These are phyloP conservation scores for Zelostemma sp. DNA, from an alignment of 1,140 invertebrate species.

Conservation along the genomic window DNA sequence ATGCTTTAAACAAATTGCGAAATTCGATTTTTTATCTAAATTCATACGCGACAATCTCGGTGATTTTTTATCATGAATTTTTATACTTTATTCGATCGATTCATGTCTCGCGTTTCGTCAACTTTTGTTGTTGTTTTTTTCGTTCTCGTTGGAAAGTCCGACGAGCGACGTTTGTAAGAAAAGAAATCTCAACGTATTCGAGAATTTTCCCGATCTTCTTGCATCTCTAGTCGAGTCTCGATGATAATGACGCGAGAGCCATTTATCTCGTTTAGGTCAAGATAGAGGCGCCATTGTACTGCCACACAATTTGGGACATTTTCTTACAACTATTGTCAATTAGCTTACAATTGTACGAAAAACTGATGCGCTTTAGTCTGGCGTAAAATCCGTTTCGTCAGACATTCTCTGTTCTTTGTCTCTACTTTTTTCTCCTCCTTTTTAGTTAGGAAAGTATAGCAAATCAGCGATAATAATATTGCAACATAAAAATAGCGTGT, in stretches of 20 bases:
- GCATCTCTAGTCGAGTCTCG: constrained; percentile 51
- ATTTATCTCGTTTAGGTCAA: constrained; percentile 45
- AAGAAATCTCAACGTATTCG: constrained; percentile 24
- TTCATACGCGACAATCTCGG: not conserved
- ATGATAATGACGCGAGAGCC: constrained; percentile 47
- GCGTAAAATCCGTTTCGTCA: constrained; percentile 24
- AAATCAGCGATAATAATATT: constrained; percentile 13
- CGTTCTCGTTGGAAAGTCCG: not conserved
- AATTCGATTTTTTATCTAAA: not conserved
- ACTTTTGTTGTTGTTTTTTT: not conserved
- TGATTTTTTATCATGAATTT: not conserved
- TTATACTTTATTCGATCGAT: not conserved
- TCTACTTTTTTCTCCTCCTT: constrained; percentile 17
- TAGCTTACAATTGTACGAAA: constrained; percentile 35
- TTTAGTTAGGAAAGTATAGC: constrained; percentile 4
- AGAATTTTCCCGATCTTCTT: constrained; percentile 51
- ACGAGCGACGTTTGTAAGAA: not conserved
- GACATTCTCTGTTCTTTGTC: constrained; percentile 33
- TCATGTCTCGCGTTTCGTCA: not conserved
- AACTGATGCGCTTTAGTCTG: constrained; percentile 43
- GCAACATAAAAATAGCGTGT: constrained; percentile 11
- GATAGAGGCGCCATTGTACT: constrained; percentile 39
- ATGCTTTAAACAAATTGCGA: not conserved
- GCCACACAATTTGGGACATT: constrained; percentile 49
- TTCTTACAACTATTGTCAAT: constrained; percentile 35